These are phyloP conservation scores for Parasteatoda lunata DNA, from an alignment of 2,888 invertebrate species.

Conservation along the genomic window DNA sequence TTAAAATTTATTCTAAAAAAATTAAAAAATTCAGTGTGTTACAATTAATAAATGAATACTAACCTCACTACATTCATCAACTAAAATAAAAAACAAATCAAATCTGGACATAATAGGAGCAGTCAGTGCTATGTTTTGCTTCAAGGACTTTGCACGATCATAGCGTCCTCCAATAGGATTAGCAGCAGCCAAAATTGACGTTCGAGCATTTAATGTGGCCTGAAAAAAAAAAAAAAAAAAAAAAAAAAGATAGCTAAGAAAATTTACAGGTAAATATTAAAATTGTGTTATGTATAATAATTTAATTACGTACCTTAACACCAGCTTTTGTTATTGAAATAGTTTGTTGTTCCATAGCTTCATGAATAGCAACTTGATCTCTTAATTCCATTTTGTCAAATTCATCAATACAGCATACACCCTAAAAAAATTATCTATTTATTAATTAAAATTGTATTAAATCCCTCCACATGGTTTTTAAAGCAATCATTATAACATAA, in stretches of 20 bases:
- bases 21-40: no score
- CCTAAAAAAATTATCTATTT: slow-evolving; percentile 71
- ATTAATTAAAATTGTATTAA: neutral
- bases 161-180: slow-evolving; percentile 98
- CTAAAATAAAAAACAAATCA: slow-evolving; percentile 97
- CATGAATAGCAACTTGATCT: slow-evolving; percentile 99
- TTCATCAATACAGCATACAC: slow-evolving; percentile 99
- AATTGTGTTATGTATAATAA: no score
- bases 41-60: slow-evolving; percentile 17
- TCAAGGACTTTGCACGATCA: slow-evolving; percentile 92
- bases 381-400: slow-evolving; percentile 99
- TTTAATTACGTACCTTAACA: slow-evolving; percentile 73
- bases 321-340: slow-evolving; percentile 95
- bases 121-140: slow-evolving; percentile 93
- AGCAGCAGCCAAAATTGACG: slow-evolving; percentile 97
- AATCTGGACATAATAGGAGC: slow-evolving; percentile 99
- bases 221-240: slow-evolving; percentile 73
- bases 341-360: slow-evolving; percentile 99
- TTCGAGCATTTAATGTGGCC: slow-evolving; percentile 97
- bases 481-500: no score
- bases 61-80: slow-evolving; percentile 95
- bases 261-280: neutral
- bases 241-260: neutral
- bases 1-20: no score
- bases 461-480: no score